Base-by-base conservation (phyloP, 1,140 invertebrate genomes). In the Drosophila obscura region DNA sequence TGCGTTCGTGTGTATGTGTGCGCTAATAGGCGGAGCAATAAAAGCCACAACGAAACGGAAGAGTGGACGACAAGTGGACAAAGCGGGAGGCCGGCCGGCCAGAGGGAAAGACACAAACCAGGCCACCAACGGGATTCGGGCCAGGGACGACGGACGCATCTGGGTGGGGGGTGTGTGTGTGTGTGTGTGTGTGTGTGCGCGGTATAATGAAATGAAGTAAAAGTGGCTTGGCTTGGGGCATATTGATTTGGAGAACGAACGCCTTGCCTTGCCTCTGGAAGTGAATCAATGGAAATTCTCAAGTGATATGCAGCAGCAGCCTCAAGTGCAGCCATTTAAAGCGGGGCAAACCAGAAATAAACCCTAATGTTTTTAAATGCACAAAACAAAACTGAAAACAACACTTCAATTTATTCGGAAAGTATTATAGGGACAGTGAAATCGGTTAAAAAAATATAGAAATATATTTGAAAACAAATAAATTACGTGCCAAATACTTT, bases 21-120 rank as follows among this genome's bases (percentile, higher is more conserved):
- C 78, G 78, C 75, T 85, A 87, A 87, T 87, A 87, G 82, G 82
- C 82, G 82, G 82, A 88, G 82, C 83, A 88, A 87, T 80, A 82
- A 87, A 87, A 66, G 66, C 69, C 77, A 48, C 69, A 77, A 52
- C 45, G 41, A 52, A 72, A 43, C 43, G 41, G 35, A 51, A 57
- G 45, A 39, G 19, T 44, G 45, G 4, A 26, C 13, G 51, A n/a
- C 35, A 45, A 45, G 28, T 35, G 45, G 45, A 19, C 15, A 26
- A 50, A 55, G 13, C 19, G n/a, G 15, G 39, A 39, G 11, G 35
- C 31, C 31, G 8, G 31, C 35, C 31, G 22, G 39, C 9, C n/a
- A n/a, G 19, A 41, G 31, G 51, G 31, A 45, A n/a, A 59, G 66
- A 82, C 58, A 63, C 44, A 62, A 79, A 79, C 60, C 74, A 87